phyloP scores from a whole-genome alignment of 2,113 vertebrate species.

The Callorhinus ursinus region DNA sequence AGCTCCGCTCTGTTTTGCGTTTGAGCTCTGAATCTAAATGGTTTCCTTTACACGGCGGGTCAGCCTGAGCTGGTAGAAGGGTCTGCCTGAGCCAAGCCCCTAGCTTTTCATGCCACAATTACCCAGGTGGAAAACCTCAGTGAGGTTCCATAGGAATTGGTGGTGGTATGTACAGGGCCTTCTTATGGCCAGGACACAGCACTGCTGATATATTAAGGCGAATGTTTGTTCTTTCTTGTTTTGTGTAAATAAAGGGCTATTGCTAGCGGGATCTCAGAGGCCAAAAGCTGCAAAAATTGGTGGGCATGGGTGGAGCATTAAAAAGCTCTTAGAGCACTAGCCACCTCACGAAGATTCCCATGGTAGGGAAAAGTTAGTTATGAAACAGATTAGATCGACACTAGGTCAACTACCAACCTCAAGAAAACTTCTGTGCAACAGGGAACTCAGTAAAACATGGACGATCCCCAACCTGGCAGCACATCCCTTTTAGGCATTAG shows the following conservation, averaged over 20 bases:
- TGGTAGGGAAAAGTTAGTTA: neutral
- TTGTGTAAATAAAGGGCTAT: neutral
- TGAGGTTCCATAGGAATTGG: neutral
- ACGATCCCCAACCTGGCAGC: neutral
- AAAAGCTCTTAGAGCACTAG: neutral
- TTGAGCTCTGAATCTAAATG: neutral
- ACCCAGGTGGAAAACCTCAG: neutral
- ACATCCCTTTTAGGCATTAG: neutral
- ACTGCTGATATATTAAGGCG: neutral
- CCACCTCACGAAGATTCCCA: neutral
- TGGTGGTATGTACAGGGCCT: neutral
- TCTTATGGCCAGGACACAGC: neutral
- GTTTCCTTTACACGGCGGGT: neutral
- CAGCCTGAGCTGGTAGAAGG: neutral
- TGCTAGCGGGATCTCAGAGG: neutral
- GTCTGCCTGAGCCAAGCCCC: neutral
- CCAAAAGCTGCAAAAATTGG: neutral
- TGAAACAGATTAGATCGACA: neutral
- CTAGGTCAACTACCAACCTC: neutral
- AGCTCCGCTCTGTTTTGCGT: neutral
- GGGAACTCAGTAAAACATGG: neutral
- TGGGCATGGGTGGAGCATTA: neutral
- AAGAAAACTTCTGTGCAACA: neutral
- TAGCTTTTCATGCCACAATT: neutral
- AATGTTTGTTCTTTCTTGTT: neutral